phyloP scores from a whole-genome alignment of 37 sponge, comb jelly and placozoan genomes.

The Beroe forskalii region DNA sequence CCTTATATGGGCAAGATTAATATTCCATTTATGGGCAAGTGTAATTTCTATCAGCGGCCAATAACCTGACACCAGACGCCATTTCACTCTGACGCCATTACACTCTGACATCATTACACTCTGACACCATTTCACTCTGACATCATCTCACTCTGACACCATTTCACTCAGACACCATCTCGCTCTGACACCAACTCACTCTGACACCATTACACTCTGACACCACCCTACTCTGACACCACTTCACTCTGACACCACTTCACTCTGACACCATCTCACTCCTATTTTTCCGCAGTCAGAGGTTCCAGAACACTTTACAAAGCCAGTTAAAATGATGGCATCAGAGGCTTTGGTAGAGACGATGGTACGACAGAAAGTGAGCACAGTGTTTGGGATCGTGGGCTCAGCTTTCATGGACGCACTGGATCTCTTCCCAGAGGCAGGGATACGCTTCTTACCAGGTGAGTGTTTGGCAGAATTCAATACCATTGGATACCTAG shows the following conservation, averaged over 20 bases:
- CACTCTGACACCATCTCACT: background rate
- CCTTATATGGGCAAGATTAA: no score
- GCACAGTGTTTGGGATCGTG: constrained; percentile 1
- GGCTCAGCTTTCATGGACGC: constrained; percentile 51
- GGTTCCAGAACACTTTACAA: background rate
- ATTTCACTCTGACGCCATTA: no score
- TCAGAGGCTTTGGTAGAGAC: constrained; percentile 23
- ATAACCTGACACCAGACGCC: no score
- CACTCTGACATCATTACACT: no score
- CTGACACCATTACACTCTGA: background rate
- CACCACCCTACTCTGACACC: background rate
- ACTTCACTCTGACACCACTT: background rate
- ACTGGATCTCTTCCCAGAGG: constrained; percentile 39
- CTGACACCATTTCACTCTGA: no score
- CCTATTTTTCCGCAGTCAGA: background rate
- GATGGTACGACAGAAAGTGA: constrained; percentile 3
- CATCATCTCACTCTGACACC: no score
- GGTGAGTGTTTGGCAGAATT: no score
- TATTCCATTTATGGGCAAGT: no score
- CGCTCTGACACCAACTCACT: background rate
- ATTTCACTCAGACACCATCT: background rate
- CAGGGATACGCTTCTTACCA: constrained; percentile 15
- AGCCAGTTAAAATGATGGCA: constrained; percentile 34
- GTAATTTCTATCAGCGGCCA: no score
- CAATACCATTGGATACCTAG: no score